Base-by-base conservation (phyloP, 2,888 invertebrate genomes). In the Torymus aiolomorphi region DNA sequence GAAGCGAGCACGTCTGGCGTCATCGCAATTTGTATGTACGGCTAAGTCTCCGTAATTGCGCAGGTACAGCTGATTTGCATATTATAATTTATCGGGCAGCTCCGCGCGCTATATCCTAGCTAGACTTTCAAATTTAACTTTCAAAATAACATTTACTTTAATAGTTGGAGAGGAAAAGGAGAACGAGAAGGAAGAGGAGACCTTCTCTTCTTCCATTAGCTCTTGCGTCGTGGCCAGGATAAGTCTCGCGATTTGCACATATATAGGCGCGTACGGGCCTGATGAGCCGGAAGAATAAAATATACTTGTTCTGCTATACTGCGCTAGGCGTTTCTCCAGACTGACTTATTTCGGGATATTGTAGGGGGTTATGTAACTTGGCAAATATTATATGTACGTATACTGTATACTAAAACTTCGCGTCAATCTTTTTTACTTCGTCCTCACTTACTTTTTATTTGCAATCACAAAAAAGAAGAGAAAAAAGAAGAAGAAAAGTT, bases 11-110 rank as follows among this genome's bases (percentile, higher is more conserved):
- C 13, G 57, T n/a, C 13, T 4, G 49, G 14, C 13, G 73, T 8
- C 73, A 84, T 81, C 13, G 18, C 65, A 87, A 87, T 87, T 87
- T 86, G 87, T 87, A 87, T 86, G 85, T 87, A 86, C 84, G 84
- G 84, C 87, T 86, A 87, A 87, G 86, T 57, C 84, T 83, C 83
- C 83, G 86, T 87, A 87, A 87, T 87, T 87, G 87, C 87, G 86
- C 82, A 80, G 80, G 84, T 82, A 83, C 84, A 18, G 24, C 63
- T 61, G 80, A 87, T 87, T 87, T 87, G 84, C 87, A 87, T 87
- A 87, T 87, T 87, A 87, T 87, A 87, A 87, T 87, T 87, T 87
- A 87, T 87, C 62, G n/a, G 31, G 14, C 62, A 12, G 24, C 18
- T 59, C 18, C 20, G 20, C 20, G 20, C 20, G 20, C 20, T 20